Percentiles rank a stretch among this genome's conserved stretches.
Conservation (phyloP, 64 coral and sea anemone species). For the Montipora cactus region DNA sequence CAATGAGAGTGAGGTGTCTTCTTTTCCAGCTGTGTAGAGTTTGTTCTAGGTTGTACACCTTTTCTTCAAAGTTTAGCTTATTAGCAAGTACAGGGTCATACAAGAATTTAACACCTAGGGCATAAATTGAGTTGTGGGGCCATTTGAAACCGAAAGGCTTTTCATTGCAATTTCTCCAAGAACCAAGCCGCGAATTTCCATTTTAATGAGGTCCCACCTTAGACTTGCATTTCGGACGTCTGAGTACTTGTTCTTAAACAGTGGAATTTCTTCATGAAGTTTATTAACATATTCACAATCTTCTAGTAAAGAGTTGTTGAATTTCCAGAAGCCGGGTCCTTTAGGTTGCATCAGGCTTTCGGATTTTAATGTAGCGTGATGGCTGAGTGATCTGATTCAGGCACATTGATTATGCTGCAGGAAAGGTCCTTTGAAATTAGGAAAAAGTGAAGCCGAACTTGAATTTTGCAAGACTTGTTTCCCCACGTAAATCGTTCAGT, state of each 20-base stretch:
- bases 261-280: too few relatives aligned
- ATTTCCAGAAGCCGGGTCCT: constrained; percentile 50
- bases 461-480: neutral
- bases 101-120: neutral
- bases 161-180: neutral
- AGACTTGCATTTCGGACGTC: too few relatives aligned
- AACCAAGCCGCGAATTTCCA: neutral
- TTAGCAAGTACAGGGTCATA: neutral
- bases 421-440: constrained; percentile 4
- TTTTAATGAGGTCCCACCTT: too few relatives aligned
- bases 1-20: constrained; percentile 9
- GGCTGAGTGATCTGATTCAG: constrained; percentile 21
- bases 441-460: constrained; percentile 17
- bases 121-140: neutral
- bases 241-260: too few relatives aligned
- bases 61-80: neutral
- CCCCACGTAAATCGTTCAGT: constrained; percentile 7
- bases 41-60: constrained; percentile 7
- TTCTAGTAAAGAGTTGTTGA: constrained; percentile 3
- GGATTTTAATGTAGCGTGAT: neutral
- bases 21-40: constrained; percentile 19
- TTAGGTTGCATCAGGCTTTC: neutral
- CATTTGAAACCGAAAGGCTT: neutral
- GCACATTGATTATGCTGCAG: neutral
- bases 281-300: neutral